Evolutionary conservation across 2,888 invertebrate genomes (phyloP).

Genomic region (Orthosia cruda): DNA sequence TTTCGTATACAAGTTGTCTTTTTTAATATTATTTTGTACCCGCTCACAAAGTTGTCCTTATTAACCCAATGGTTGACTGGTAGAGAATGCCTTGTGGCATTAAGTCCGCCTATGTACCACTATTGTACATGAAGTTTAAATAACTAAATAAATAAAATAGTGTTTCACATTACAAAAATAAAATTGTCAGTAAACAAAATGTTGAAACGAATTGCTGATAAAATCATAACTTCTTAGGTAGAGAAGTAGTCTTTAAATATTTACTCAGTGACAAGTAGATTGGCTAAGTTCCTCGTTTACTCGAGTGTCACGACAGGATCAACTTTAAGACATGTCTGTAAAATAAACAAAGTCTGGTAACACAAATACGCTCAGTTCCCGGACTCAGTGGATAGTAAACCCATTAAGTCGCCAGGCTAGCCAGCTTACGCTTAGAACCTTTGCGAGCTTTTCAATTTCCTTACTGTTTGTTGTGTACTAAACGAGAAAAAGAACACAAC

Average conservation of each 20-base stretch:
- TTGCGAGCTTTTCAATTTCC: conserved; percentile 67
- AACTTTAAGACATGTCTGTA: conserved; percentile 50
- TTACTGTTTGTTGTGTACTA: conserved; percentile 50
- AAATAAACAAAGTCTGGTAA: conserved; percentile 48
- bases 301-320: conserved; percentile 20
- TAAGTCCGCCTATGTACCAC: too few relatives aligned
- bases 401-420: conserved; percentile 56
- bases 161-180: not conserved
- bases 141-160: too few relatives aligned
- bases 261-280: conserved; percentile 32
- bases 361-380: conserved; percentile 58
- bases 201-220: not conserved
- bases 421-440: conserved; percentile 61
- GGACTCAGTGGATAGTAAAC: conserved; percentile 60
- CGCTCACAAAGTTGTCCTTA: too few relatives aligned
- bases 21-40: too few relatives aligned
- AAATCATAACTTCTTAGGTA: not conserved
- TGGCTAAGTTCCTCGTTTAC: conserved; percentile 24
- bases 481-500: conserved; percentile 38
- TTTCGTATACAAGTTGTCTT: too few relatives aligned
- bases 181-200: not conserved
- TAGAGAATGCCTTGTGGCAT: too few relatives aligned
- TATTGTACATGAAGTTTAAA: too few relatives aligned
- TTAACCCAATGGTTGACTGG: too few relatives aligned
- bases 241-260: conserved; percentile 24